These are phyloP conservation scores for Toxotes chatareus DNA, from an alignment of 2,113 vertebrate genomes.

Conservation along the genomic window DNA sequence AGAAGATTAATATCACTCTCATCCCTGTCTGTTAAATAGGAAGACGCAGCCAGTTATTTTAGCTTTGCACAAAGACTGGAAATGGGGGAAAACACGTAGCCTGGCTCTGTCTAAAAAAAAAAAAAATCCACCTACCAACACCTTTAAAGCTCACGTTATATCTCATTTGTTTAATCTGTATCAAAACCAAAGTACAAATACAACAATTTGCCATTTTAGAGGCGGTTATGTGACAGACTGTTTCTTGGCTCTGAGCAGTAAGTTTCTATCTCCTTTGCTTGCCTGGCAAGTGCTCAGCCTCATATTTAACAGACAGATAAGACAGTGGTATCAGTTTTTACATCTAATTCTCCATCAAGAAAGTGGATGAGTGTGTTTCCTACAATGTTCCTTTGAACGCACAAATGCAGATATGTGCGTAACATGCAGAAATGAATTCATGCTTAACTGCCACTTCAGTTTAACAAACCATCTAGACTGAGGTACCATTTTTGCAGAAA, in stretches of 20 bases:
- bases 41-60: no score
- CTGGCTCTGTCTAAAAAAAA: neutral
- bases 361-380: neutral
- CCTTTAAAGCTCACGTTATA: no score
- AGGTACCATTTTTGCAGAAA: neutral
- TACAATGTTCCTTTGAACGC: neutral
- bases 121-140: neutral
- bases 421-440: neutral
- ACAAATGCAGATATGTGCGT: neutral
- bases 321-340: neutral
- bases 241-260: neutral
- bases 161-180: neutral
- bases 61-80: neutral
- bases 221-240: neutral
- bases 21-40: no score
- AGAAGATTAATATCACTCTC: no score
- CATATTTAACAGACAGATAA: neutral
- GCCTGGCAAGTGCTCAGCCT: neutral
- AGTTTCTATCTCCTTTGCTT: slow-evolving; percentile 8
- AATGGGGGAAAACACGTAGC: neutral
- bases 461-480: neutral
- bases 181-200: neutral
- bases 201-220: neutral
- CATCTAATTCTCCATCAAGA: neutral
- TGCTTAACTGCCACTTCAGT: neutral